Base-by-base conservation (phyloP, 2,113 vertebrate genomes). In the Acinonyx jubatus region DNA sequence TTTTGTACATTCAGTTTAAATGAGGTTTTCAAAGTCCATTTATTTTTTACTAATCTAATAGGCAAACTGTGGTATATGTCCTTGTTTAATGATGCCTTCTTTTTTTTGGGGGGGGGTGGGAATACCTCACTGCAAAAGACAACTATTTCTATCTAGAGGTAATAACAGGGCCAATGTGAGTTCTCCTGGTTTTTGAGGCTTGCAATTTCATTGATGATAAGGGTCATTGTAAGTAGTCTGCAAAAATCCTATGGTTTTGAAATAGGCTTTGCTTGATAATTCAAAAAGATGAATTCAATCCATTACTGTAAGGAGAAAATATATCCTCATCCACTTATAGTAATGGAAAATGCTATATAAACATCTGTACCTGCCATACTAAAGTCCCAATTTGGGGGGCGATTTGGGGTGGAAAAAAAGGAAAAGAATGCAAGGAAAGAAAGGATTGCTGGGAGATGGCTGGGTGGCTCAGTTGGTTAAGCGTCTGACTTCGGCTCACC, bases 261-360 rank as follows among this genome's bases (percentile, higher is more conserved):
- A 97, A 97, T 83, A 97, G 48, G 0, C 63, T 95, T 96, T 96
- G 50, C 80, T 76, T 66, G 74, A 91, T 83, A 83, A 89, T 93
- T 92, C 33, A n/a, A 33, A 90, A 96, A 94, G 38, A 92, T 96
- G 57, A 92, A 88, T 92, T 90, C 74, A 95, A 87, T 95, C 45
- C 36, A 61, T 94, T 84, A 84, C 57, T 69, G 52, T 89, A 92
- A 95, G 84, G 88, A 93, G 23, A 88, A 97, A 71, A 79, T 76
- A 82, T 31, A 89, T 84, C 65, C 36, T 88, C 41, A 92, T 65
- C 41, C 11, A 76, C 29, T 79, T 83, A 65, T 41, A 90, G 88
- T 50, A 71, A 50, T 96, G 80, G 86, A 87, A 69, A 57, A 81
- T 82, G 13, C 25, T 48, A 1, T 85, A 48, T 91, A 88, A 91